Base-by-base conservation (phyloP, 2,888 invertebrate species). In the Auanema sp. region DNA sequence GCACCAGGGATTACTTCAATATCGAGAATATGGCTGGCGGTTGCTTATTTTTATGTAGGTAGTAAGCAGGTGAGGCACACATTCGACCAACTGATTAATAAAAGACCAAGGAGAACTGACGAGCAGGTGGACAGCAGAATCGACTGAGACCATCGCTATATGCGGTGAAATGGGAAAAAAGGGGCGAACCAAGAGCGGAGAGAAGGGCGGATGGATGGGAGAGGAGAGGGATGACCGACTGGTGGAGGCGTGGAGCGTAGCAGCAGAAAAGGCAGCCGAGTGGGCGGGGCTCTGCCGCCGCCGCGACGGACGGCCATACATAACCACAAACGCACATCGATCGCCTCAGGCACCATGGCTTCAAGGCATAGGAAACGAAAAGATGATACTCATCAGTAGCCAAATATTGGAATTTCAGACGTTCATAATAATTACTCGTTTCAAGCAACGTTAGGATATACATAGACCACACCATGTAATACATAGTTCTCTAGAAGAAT, bases 231-330 rank as follows among this genome's bases (percentile, higher is more conserved):
- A 68, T 65, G 63, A 60, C 60, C 64, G 65, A 61, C 61, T 62
- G 68, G 63, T 63, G 68, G 65, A 65, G 68, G 65, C 64, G 62
- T 63, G 68, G 60, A 65, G 65, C 65, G 65, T 60, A 61, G 65
- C 61, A 64, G 68, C 62, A 65, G 63, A 63, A 68, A 65, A 63
- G 60, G 65, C 59, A 60, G 58, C 58, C 58, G 65, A 63, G 63
- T 65, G 65, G 65, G 68, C 65, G 63, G 65, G 58, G 61, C 57
- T 54, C 54, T 59, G 64, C 56, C 52, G 63, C 58, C 58, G 58
- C 58, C 57, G 60, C 60, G 60, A 60, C 65, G 60, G 65, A 64
- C 65, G 63, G 65, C 65, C 68, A 65, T 65, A 68, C 63, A 65
- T 65, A 65, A 65, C 68, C 62, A 60, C 60, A 53, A 60, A 23